phyloP scores from a whole-genome alignment of 2,797 vertebrate species.

The Anisognathus igniventris region DNA sequence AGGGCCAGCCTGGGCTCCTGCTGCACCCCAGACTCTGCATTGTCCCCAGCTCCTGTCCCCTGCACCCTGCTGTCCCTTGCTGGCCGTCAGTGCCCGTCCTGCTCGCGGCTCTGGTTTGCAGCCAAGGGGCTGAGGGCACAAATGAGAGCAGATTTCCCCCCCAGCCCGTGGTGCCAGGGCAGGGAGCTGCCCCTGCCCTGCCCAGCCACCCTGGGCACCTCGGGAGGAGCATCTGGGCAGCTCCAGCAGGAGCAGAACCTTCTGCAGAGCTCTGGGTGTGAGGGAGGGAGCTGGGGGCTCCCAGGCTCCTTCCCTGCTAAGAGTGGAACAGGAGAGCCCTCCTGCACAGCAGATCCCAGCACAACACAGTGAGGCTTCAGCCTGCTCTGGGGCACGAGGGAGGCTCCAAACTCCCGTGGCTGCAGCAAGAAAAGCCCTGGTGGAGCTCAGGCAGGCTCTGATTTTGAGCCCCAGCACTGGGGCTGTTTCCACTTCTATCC shows the following conservation, averaged over 20 bases:
- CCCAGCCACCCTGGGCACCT: background rate
- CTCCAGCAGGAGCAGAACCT: background rate
- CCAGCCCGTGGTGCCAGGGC: slow-evolving; percentile 11
- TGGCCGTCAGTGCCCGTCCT: background rate
- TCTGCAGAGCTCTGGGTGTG: background rate
- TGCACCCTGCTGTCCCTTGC: slow-evolving; percentile 15
- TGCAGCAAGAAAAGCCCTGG: background rate
- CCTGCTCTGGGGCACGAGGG: background rate
- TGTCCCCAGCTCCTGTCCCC: slow-evolving; percentile 57
- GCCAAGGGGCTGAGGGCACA: slow-evolving; percentile 41
- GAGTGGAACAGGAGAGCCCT: background rate
- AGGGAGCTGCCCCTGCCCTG: background rate
- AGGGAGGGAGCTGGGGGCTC: background rate
- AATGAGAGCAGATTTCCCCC: slow-evolving; percentile 34
- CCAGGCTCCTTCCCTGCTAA: background rate
- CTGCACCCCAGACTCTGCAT: slow-evolving; percentile 17
- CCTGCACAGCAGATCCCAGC: background rate
- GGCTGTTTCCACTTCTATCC: too few species aligned
- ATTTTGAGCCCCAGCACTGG: background rate
- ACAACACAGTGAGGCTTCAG: background rate
- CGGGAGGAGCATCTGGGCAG: background rate
- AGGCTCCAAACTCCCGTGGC: background rate
- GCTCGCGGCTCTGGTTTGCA: background rate
- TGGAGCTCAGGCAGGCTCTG: background rate
- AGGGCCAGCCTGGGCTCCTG: background rate